Evolutionary conservation across 2,797 vertebrate species (phyloP), one percentile per base, ranked within the genome.

Genomic region (Prunella strophiata): DNA sequence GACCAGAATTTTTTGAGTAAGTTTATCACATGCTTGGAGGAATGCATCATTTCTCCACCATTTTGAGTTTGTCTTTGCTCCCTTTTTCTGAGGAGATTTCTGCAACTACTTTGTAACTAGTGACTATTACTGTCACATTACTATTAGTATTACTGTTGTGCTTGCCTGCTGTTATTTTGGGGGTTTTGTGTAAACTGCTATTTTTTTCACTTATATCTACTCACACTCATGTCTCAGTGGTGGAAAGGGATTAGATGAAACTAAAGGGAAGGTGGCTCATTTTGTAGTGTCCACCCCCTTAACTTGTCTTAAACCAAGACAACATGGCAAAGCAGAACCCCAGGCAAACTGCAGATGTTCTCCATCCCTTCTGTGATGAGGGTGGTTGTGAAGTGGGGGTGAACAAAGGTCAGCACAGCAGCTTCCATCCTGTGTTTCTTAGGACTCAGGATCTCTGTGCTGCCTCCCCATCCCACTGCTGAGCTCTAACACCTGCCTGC

Each of bases 201-300:
- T 21, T 34, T 54, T 73, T 70, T 77, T 48, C 14, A 21, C 30
- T 26, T 70, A 1, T 30, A 7, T 22, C 11, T 54, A 21, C 20
- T 55, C 4, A 2, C 5, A 12, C 42, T 30, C 0, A 0, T 34
- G 9, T 34, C 48, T 34, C 21, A 20, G 16, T 54, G 27, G 11
- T 42, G 26, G 21, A 42, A 48, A 62, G 9, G 40, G n/a, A 40
- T 40, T 16, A 20, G 47, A 11, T 11, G 29, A 47, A 52, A 27
- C 40, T 47, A 68, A 47, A 76, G 47, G 13, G 23, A 5, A n/a
- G 9, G 9, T 45, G 23, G 7, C n/a, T 51, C 3, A 3, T 67
- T 36, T 51, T 58, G 43, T 11, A 13, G 15, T 7, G 11, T 8
- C 45, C 16, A 10, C 3, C 4, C 3, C 25, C 43, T 25, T 19